A percentile compares a stretch with the other conserved stretches of the same genome.
These are phyloP conservation scores for Amblyteles armatorius DNA, from an alignment of 2,888 invertebrate genomes.

Conservation along the genomic window DNA sequence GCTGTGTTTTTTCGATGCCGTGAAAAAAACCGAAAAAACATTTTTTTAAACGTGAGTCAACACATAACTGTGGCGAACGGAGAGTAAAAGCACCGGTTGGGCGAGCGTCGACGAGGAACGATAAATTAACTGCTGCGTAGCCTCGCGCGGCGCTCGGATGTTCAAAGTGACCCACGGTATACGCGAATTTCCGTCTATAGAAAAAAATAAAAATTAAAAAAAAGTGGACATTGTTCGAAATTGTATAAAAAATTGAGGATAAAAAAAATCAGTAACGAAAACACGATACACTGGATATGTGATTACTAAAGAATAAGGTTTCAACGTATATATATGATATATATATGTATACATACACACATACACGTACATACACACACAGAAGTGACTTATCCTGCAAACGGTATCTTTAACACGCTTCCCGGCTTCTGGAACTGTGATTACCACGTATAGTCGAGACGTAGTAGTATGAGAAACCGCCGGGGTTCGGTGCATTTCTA, in stretches of 20 bases:
- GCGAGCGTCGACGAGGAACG: conserved; percentile 40
- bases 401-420: conserved; percentile 59
- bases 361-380: conserved; percentile 66
- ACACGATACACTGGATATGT: conserved; percentile 42
- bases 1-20: conserved; percentile 72
- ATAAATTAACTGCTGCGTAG: neutral
- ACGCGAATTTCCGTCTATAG: conserved; percentile 54
- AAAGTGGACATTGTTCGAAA: neutral
- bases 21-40: conserved; percentile 24
- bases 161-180: conserved; percentile 53
- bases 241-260: conserved; percentile 40
- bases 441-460: conserved; percentile 42
- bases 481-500: conserved; percentile 77
- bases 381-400: conserved; percentile 76
- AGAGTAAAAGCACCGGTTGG: conserved; percentile 38
- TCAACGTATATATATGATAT: conserved; percentile 42
- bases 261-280: conserved; percentile 25
- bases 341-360: conserved; percentile 18
- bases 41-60: neutral
- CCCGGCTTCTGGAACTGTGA: conserved; percentile 57
- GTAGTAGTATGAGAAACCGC: conserved; percentile 60
- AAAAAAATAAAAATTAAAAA: neutral
- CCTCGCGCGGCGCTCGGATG: conserved; percentile 31
- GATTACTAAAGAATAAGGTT: conserved; percentile 55
- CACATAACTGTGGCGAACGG: conserved; percentile 19